Conservation (phyloP, 2,113 vertebrate genomes). For the Leptobrachium ailaonicum region DNA sequence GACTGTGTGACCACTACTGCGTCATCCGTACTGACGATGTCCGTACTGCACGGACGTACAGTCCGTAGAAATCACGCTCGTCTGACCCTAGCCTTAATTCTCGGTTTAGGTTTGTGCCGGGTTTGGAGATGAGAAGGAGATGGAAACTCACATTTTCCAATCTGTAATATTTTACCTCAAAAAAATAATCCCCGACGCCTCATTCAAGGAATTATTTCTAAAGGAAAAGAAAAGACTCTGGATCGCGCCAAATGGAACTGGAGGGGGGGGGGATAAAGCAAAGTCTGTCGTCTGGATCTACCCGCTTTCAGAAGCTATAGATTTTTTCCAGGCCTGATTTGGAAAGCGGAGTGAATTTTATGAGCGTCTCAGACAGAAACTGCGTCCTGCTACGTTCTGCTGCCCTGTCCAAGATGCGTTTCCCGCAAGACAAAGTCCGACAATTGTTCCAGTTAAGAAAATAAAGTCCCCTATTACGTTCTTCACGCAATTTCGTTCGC, state of each 20-base stretch:
- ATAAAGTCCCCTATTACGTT: too few relatives aligned
- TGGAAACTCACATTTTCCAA: background rate
- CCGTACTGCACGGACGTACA: too few relatives aligned
- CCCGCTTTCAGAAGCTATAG: background rate
- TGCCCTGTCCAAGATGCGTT: slow-evolving; percentile 14
- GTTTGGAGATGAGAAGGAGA: background rate
- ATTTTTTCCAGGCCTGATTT: slow-evolving; percentile 17
- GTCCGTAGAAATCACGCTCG: too few relatives aligned
- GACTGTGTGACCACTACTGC: too few relatives aligned
- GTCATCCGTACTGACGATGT: too few relatives aligned
- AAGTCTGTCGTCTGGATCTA: too few relatives aligned
- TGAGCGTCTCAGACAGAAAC: slow-evolving; percentile 3
- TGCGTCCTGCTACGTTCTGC: background rate
- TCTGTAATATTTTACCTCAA: slow-evolving; percentile 1
- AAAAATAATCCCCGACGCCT: background rate
- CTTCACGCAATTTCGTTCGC: too few relatives aligned
- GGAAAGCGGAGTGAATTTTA: slow-evolving; percentile 32
- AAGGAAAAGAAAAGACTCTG: too few relatives aligned
- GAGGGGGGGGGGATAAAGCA: too few relatives aligned
- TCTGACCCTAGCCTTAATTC: too few relatives aligned
- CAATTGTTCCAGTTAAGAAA: slow-evolving; percentile 1
- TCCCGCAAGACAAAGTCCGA: slow-evolving; percentile 2
- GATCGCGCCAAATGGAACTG: too few relatives aligned
- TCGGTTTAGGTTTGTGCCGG: background rate
- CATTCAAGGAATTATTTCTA: background rate